Base-by-base conservation (phyloP, 2,113 vertebrate genomes). In the Oriolus oriolus region DNA sequence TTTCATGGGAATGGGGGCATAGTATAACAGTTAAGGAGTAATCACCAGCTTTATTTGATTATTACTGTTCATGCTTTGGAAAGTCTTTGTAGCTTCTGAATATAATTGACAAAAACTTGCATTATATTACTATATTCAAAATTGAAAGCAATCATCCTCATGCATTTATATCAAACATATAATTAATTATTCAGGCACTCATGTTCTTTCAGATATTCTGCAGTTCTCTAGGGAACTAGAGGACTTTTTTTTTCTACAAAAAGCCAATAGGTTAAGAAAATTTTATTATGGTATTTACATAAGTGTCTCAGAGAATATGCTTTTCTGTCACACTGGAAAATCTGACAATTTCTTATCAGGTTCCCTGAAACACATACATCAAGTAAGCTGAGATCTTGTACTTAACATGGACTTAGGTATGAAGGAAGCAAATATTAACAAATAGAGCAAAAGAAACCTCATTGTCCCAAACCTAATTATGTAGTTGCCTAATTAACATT, bases 361-460 rank as follows among this genome's bases (percentile, higher is more conserved):
- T 85, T 85, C 16, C 53, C 47, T 61, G 53, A 90, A 92, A 83
- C 53, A 49, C 26, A 45, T 22, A 53, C 2, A 77, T 20, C 31
- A 74, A 49, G 21, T 49, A 86, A 71, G 7, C 15, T 59, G 31
- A 78, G 30, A 81, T 73, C 47, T 50, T 60, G 37, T 80, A 10
- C 33, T 81, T 89, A 26, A 89, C 20, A 80, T 19, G 53, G 17
- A 45, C 19, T 41, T 89, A 31, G 13, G 8, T 76, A 68, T 84
- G 24, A 86, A 89, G 31, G 41, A 94, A 82, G 37, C 11, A 89
- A 87, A 65, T 79, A 86, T 37, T 73, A 93, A 71, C 28, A 87
- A 90, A 93, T 35, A 57, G 8, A 84, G 30, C 42, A 96, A 94
- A 89, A 31, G 31, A 92, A 96, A 88, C 35, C 27, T 90, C 83